A percentile compares a stretch with the other conserved stretches of the same genome.
Evolutionary conservation across 2,113 vertebrate species (phyloP).

Genomic region (Acanthochromis polyacanthus): DNA sequence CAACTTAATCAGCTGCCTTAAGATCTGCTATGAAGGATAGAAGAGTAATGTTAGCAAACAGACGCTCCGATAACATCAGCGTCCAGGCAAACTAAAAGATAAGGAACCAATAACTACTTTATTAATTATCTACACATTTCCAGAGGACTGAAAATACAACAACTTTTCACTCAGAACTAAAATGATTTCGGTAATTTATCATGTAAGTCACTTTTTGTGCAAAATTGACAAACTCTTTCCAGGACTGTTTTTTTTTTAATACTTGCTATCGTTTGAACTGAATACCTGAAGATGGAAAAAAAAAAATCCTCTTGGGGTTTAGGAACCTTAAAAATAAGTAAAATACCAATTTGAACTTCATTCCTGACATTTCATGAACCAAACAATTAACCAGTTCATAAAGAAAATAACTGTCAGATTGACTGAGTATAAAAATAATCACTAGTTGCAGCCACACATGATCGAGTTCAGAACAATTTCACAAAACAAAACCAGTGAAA

Average conservation of each 20-base stretch:
- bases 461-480: neutral
- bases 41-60: slow-evolving; percentile 20
- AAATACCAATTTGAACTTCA: no score
- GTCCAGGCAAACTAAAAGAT: slow-evolving; percentile 30
- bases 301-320: no score
- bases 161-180: no score
- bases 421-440: neutral
- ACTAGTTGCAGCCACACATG: neutral
- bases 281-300: no score
- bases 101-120: slow-evolving; percentile 41
- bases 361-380: no score
- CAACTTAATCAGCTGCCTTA: slow-evolving; percentile 15
- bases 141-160: neutral
- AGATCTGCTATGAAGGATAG: slow-evolving; percentile 16
- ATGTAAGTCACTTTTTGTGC: no score
- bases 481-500: neutral
- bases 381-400: no score
- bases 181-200: no score
- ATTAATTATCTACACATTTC: slow-evolving; percentile 38
- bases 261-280: no score
- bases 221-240: no score
- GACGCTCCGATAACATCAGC: slow-evolving; percentile 25
- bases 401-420: neutral
- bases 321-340: no score
- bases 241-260: no score